phyloP scores from a whole-genome alignment of 2,888 invertebrate genomes.

The Lydus trimaculatus region DNA sequence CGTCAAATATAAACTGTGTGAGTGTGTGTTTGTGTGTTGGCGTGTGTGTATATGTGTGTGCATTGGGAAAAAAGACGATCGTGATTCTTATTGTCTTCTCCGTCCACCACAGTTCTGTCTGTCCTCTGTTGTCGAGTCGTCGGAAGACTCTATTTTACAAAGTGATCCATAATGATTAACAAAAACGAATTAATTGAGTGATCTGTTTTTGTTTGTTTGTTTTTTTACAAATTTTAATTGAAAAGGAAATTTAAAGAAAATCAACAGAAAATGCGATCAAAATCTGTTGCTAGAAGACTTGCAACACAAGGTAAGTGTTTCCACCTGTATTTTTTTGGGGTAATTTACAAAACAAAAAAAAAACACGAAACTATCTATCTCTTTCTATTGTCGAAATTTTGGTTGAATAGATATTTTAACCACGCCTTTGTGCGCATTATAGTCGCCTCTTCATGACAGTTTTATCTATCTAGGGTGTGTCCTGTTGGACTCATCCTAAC shows the following conservation, averaged over 20 bases:
- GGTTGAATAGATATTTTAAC: not conserved
- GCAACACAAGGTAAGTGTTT: conserved; percentile 71
- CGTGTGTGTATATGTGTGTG: no score
- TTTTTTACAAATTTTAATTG: no score
- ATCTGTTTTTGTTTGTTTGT: no score
- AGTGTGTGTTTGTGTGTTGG: no score
- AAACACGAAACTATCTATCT: not conserved
- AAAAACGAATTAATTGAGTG: not conserved
- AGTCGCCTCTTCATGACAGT: conserved; percentile 5
- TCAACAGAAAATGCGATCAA: conserved; percentile 72
- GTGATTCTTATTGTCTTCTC: conserved; percentile 53
- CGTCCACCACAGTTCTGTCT: conserved; percentile 40
- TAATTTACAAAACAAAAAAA: not conserved
- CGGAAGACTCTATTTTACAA: not conserved
- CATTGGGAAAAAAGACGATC: conserved; percentile 57
- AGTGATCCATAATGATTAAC: not conserved
- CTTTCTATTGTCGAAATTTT: not conserved
- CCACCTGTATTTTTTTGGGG: not conserved
- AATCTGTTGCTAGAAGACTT: conserved; percentile 74
- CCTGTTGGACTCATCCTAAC: conserved; percentile 6
- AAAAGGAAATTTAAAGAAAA: conserved; percentile 30
- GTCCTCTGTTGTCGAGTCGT: not conserved
- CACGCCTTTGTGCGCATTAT: conserved; percentile 6
- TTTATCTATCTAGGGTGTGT: conserved; percentile 8
- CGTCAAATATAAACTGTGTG: conserved; percentile 20